Percentiles rank a stretch among this genome's conserved stretches.
phyloP scores from a whole-genome alignment of 30 jellyfish, hydroid and myxozoan genomes.

The Pelagia noctiluca region DNA sequence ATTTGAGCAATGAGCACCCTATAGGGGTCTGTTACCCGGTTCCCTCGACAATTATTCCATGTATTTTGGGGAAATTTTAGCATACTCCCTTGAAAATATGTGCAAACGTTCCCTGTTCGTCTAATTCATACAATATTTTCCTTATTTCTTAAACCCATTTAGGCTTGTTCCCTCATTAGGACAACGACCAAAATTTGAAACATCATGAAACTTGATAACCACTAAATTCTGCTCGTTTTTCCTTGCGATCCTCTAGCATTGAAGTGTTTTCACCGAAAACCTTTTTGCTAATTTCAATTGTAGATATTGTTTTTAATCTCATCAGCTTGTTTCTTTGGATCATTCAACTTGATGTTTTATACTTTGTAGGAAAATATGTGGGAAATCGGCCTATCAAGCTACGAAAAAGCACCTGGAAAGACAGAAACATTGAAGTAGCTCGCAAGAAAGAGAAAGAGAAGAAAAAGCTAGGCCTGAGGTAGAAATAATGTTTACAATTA shows the following conservation, averaged over 20 bases:
- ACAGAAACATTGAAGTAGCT: conserved; percentile 86
- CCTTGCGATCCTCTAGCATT: too few relatives aligned
- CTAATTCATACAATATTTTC: too few relatives aligned
- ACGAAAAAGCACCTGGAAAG: conserved; percentile 98
- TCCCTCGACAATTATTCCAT: neutral
- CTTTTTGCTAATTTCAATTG: too few relatives aligned
- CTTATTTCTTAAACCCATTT: too few relatives aligned
- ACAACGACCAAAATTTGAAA: too few relatives aligned
- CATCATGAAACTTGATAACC: too few relatives aligned
- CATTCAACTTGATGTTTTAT: neutral
- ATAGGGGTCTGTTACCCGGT: neutral
- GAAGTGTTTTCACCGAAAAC: too few relatives aligned
- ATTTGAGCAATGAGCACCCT: neutral
- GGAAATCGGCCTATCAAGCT: conserved; percentile 96
- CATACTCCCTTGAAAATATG: neutral
- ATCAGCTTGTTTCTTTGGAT: neutral
- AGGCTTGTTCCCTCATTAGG: too few relatives aligned
- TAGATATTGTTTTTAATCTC: too few relatives aligned
- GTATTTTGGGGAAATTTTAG: neutral
- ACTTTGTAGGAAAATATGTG: conserved; percentile 87
- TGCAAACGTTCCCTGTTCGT: too few relatives aligned
- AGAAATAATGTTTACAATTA: neutral
- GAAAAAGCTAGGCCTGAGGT: conserved; percentile 91
- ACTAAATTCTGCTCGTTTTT: too few relatives aligned
- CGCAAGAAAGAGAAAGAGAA: conserved; percentile 93